Conservation (phyloP, 2,797 vertebrate species). For the Sardinella longiceps region DNA sequence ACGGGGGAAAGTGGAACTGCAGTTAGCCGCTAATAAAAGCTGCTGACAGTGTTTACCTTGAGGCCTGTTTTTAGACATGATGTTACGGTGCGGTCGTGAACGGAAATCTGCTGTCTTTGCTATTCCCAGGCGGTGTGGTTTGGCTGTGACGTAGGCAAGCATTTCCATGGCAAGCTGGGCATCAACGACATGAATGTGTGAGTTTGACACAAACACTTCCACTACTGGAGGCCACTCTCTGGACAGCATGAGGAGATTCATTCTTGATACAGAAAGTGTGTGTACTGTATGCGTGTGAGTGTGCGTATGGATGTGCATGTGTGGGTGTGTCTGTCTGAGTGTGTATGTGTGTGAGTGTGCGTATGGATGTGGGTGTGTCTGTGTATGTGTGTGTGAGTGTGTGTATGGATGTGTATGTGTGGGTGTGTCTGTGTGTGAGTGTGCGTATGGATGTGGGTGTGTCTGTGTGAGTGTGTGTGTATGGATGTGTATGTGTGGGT, state of each 20-base stretch:
- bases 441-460: no score
- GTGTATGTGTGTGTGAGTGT: no score
- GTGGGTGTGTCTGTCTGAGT: no score
- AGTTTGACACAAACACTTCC: conserved; percentile 66
- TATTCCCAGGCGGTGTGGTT: conserved; percentile 93
- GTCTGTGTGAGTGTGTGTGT: no score
- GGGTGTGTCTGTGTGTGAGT: no score
- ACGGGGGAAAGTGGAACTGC: neutral
- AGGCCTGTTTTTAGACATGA: neutral
- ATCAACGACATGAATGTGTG: conserved; percentile 97
- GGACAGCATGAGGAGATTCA: neutral
- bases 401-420: no score
- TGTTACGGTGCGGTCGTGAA: neutral
- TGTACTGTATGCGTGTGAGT: no score
- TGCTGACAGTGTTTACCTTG: neutral
- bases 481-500: no score
- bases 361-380: no score
- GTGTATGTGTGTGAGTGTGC: no score
- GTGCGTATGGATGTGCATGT: no score
- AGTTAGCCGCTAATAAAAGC: neutral
- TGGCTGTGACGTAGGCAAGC: conserved; percentile 95
- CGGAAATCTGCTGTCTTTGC: neutral
- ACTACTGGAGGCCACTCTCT: neutral
- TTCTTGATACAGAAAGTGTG: neutral
- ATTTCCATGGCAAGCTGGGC: conserved; percentile 95